Evolutionary conservation across 1,140 invertebrate species (phyloP), one percentile per base, ranked within the genome.

Genomic region (Calycopis cecrops): DNA sequence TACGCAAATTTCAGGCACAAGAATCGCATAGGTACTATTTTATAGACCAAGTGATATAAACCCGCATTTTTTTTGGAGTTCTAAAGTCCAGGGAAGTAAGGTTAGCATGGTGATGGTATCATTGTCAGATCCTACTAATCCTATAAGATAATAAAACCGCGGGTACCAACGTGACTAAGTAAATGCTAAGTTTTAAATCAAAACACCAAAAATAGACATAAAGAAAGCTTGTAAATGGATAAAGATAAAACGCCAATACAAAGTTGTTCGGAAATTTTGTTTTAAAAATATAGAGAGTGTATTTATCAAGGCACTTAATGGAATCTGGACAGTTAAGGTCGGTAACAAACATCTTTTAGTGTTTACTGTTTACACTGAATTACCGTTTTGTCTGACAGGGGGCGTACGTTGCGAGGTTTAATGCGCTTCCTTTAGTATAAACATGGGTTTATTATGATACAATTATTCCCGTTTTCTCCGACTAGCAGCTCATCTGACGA

Each of bases 281-380:
- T 16, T 40, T 28, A 28, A 28, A 28, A 28, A 14, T 40, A 44
- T 10, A 44, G 14, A 9, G 9, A 44, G 14, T 16, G 3, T 44
- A 14, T 44, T 44, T 44, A 44, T 44, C 40, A 14, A 17, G 4
- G 10, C 14, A 9, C 40, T 44, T 44, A 44, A 44, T 44, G 40
- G 40, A 44, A 44, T 16, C 40, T 44, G 40, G 40, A 44, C 40
- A 17, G 40, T 17, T 16, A 40, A 40, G 12, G 6, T n/a, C 21
- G 6, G 6, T 40, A 40, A 16, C 14, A 40, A 40, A 12, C 8
- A 40, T 40, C 38, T 40, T n/a, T n/a, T n/a, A 16, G 14, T 44
- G 14, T 9, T 17, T 16, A 40, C n/a, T 16, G 14, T 16, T 16
- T 4, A 44, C 12, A 44, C 12, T 16, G 16, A 12, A 40, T n/a